phyloP scores from a whole-genome alignment of 2,797 vertebrate species.

The Pteronotus mesoamericanus region DNA sequence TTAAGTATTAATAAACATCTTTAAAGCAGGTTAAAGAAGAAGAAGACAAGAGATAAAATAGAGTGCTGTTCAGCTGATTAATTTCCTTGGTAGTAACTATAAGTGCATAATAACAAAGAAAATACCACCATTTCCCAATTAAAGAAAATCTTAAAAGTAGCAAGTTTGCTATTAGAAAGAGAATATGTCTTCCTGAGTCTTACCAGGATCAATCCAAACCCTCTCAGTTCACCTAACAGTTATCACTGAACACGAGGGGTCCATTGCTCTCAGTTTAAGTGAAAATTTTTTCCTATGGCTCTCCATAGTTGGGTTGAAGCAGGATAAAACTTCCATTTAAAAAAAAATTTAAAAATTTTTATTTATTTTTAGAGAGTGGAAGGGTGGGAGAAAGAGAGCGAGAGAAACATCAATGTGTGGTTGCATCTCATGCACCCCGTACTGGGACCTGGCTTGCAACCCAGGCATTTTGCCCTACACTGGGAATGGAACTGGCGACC shows the following conservation, averaged over 20 bases:
- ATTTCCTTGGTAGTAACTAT: neutral
- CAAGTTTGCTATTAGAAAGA: neutral
- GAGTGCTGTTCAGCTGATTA: neutral
- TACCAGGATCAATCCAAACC: neutral
- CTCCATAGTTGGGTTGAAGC: neutral
- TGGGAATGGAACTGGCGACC: no score
- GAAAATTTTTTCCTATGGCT: neutral
- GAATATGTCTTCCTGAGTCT: neutral
- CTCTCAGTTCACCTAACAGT: neutral
- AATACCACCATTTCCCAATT: neutral
- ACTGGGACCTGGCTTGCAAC: no score
- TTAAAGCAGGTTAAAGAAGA: neutral
- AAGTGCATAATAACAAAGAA: conserved; percentile 13
- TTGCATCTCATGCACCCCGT: no score
- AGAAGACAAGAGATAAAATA: neutral
- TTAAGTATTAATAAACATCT: neutral
- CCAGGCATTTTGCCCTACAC: no score
- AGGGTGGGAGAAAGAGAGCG: no score
- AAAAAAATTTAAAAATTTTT: no score
- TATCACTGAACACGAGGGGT: neutral
- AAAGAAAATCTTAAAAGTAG: neutral
- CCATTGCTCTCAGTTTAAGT: neutral
- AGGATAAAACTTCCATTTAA: neutral
- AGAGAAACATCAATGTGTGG: no score
- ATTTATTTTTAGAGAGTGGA: no score